Base-by-base conservation (phyloP, 2,113 vertebrate species). In the Malurus cyaneus region DNA sequence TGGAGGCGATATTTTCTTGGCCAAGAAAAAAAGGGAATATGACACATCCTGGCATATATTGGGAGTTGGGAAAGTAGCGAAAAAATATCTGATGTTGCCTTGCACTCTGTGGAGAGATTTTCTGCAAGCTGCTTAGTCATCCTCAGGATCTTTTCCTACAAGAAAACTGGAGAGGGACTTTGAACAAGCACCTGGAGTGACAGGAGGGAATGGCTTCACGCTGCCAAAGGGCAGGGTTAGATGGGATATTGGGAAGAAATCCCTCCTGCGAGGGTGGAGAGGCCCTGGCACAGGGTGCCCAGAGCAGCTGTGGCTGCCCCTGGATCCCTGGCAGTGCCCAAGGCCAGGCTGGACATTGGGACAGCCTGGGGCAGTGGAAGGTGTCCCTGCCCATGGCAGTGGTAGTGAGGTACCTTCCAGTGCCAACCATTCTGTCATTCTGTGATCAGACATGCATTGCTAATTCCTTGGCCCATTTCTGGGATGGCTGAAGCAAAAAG, bases 231-330 rank as follows among this genome's bases (percentile, higher is more conserved):
- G 6, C 8, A 28, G 34, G n/a, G 6, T 7, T 32, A 18, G 70
- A 9, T 54, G 25, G 25, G 41, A 62, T 49, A 24, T 28, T 36
- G 18, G 19, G 46, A 11, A 66, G 28, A 1, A 73, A 59, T 66
- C 6, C 1, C 11, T 56, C 12, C 31, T 82, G 24, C 0, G 18
- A 54, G 14, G 11, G 4, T 41, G 39, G 4, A 0, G 0, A 60
- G 41, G 19, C 1, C n/a, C 54, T 61, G 70, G 62, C 47, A 54
- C 17, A 61, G 53, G 24, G 1, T 88, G 59, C 36, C 21, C 60
- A 73, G 67, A 59, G 60, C 0, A 89, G 41, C 41, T 82, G 70
- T 7, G 70, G 47, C 29, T 82, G 41, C 25, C 29, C 17, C 29
- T 70, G 54, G 31, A 83, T 36, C 31, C 71, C 79, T 83, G 79